A percentile compares a stretch with the other conserved stretches of the same genome.
phyloP scores from a whole-genome alignment of 2,797 vertebrate genomes.

The Taenioides sp. region DNA sequence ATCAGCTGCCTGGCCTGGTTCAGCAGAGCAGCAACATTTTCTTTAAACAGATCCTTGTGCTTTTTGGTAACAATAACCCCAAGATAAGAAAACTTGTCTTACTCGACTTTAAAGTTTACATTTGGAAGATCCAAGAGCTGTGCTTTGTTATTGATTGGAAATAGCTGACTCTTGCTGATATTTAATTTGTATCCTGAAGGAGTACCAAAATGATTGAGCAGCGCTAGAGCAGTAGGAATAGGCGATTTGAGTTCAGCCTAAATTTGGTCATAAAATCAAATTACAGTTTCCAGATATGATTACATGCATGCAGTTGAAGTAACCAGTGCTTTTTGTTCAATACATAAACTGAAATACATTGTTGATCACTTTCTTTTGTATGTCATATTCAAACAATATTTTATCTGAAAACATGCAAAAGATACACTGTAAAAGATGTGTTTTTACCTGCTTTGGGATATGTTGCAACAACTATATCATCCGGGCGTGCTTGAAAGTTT shows the following conservation, averaged over 20 bases:
- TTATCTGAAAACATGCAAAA: background rate
- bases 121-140: background rate
- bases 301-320: too few relatives aligned
- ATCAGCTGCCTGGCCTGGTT: too few relatives aligned
- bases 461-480: slow-evolving; percentile 56
- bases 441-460: slow-evolving; percentile 69
- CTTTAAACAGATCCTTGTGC: too few relatives aligned
- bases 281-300: too few relatives aligned
- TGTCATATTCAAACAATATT: background rate
- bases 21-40: too few relatives aligned
- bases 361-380: background rate
- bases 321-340: too few relatives aligned
- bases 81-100: background rate
- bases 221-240: background rate
- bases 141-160: background rate
- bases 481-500: slow-evolving; percentile 69
- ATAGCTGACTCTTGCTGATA: slow-evolving; percentile 3
- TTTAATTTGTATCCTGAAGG: slow-evolving; percentile 14
- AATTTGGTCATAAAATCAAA: too few relatives aligned
- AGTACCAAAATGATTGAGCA: background rate
- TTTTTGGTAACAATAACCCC: too few relatives aligned
- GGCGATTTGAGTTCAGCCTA: background rate
- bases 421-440: background rate
- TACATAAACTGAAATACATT: background rate
- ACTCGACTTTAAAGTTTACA: slow-evolving; percentile 10